phyloP scores from a whole-genome alignment of 53 echinoderm and acorn worm genomes.

The Holothuria scabra region DNA sequence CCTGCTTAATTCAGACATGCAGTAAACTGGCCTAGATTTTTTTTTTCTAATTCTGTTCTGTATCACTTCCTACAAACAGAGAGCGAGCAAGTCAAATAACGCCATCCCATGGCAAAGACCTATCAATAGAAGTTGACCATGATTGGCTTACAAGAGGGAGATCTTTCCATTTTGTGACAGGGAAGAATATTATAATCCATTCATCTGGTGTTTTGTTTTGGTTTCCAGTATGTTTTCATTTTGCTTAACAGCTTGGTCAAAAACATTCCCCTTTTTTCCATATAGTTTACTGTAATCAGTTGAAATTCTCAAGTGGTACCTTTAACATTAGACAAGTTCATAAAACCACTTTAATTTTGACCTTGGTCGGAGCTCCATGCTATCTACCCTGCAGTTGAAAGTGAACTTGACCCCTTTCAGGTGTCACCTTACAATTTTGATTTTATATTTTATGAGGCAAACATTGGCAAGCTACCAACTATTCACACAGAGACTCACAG shows the following conservation, averaged over 20 bases:
- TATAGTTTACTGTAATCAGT: too few species aligned
- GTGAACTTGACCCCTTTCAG: conserved; percentile 44
- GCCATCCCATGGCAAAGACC: conserved; percentile 13
- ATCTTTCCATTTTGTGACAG: conserved; percentile 17
- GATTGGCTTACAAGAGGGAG: conserved; percentile 22
- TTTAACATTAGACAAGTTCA: too few species aligned
- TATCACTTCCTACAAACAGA: conserved; percentile 17
- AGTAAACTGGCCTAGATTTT: conserved; percentile 30
- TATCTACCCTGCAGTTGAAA: background rate
- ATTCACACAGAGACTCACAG: conserved; percentile 2
- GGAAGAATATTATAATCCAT: background rate
- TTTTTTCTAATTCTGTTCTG: background rate
- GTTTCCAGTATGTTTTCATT: too few species aligned
- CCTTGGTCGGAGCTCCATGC: too few species aligned
- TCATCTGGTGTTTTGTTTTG: background rate
- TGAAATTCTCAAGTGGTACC: too few species aligned
- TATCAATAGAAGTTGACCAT: conserved; percentile 41
- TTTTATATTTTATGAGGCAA: conserved; percentile 23
- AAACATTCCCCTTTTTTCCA: too few species aligned
- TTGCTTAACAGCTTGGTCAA: too few species aligned
- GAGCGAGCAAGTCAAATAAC: background rate
- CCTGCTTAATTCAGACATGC: background rate
- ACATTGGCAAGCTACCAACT: conserved; percentile 40
- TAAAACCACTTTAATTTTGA: too few species aligned
- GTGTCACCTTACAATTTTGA: conserved; percentile 37